These are phyloP conservation scores for Scomberomorus guttatus DNA, from an alignment of 2,797 vertebrate genomes.

Conservation along the genomic window DNA sequence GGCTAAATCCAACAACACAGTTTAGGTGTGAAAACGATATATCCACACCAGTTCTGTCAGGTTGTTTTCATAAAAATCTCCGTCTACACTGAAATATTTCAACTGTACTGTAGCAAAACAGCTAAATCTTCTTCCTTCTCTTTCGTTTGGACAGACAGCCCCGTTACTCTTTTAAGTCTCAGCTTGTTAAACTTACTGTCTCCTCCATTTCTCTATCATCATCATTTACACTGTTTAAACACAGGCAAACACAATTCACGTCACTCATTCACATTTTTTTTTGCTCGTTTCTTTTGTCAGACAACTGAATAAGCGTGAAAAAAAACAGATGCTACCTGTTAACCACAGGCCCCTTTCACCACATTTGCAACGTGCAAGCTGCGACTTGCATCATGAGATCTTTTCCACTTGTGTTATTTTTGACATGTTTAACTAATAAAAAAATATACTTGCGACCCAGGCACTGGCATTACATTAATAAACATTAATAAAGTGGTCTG, in stretches of 20 bases:
- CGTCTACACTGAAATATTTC: background rate
- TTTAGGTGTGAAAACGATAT: background rate
- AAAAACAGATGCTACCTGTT: no score
- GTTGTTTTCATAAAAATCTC: background rate
- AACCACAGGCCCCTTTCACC: no score
- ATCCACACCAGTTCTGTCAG: background rate
- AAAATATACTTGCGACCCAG: background rate
- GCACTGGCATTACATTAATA: no score
- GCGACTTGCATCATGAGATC: background rate
- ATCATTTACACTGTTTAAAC: no score
- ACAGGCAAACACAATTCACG: no score
- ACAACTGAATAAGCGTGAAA: background rate
- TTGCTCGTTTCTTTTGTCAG: no score
- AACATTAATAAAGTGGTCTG: no score
- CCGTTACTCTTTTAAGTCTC: background rate
- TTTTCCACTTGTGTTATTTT: background rate
- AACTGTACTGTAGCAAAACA: background rate
- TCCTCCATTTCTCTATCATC: no score
- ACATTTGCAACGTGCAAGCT: no score
- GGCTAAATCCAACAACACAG: background rate
- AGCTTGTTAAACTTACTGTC: background rate
- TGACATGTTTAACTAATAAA: background rate
- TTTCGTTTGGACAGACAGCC: conserved; percentile 1
- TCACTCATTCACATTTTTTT: no score
- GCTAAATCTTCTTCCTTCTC: background rate